Percentiles rank a stretch among this genome's conserved stretches.
phyloP scores from a whole-genome alignment of 2,888 invertebrate species.

The Ichneumoninae sp. region DNA sequence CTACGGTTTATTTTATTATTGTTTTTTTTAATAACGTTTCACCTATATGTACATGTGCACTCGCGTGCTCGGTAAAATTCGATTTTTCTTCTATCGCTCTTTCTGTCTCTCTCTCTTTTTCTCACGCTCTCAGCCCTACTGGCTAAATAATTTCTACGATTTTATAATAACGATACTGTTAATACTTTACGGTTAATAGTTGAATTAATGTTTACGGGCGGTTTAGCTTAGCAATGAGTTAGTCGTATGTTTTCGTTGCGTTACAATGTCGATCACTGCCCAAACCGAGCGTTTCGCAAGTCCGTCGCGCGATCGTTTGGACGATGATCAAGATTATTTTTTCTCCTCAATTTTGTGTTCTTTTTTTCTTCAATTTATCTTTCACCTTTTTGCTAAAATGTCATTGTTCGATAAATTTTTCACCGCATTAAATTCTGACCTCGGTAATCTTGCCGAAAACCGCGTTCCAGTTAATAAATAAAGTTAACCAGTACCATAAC shows the following conservation, averaged over 20 bases:
- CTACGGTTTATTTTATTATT: conserved; percentile 35
- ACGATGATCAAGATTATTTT: conserved; percentile 71
- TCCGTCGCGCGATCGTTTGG: conserved; percentile 64
- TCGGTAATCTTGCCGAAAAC: conserved; percentile 45
- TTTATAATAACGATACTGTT: conserved; percentile 66
- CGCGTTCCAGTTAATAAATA: conserved; percentile 73
- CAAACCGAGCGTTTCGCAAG: conserved; percentile 61
- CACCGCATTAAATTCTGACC: conserved; percentile 46
- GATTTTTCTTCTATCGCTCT: conserved; percentile 5
- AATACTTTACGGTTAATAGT: conserved; percentile 72
- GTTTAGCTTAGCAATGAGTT: conserved; percentile 59
- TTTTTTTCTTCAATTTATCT: conserved; percentile 1
- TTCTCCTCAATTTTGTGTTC: conserved; percentile 32
- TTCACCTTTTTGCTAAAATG: conserved; percentile 26
- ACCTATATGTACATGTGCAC: conserved; percentile 66
- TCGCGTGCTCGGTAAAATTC: conserved; percentile 35
- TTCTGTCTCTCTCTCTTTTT: not conserved
- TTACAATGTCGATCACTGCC: conserved; percentile 71
- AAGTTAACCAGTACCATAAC: conserved; percentile 67
- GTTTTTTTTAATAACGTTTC: conserved; percentile 41
- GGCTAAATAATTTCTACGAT: conserved; percentile 61
- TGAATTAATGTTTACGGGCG: conserved; percentile 62
- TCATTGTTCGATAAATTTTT: conserved; percentile 26
- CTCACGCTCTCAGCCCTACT: conserved; percentile 42
- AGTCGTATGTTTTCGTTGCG: conserved; percentile 58